Base-by-base conservation (phyloP, 2,888 invertebrate genomes). In the Orgyia antiqua region DNA sequence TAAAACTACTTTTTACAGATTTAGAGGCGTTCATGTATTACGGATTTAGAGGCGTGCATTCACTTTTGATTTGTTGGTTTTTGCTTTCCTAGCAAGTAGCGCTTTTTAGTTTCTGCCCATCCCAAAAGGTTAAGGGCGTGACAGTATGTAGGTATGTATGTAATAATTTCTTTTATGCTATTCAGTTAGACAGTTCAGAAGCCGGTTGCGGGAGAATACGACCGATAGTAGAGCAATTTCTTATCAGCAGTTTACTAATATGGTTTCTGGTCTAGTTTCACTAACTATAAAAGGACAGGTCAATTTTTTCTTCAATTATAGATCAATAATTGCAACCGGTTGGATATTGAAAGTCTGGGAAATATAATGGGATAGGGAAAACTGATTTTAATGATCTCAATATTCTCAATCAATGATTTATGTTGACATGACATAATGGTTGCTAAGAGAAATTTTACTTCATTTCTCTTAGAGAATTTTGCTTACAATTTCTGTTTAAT, bases 321-420 rank as follows among this genome's bases (percentile, higher is more conserved):
- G 33, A 43, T 46, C 34, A 45, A 48, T 42, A 32, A 39, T 44
- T 27, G 27, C 20, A 48, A 42, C 53, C 34, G 39, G 51, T 46
- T 21, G n/a, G 15, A 8, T 5, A 24, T 36, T 52, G 57, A 59
- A 61, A 59, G 59, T 55, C 43, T 61, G 59, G 49, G 62, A 59
- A 61, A 48, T 15, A 46, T 17, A 20, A 34, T 48, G 47, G 47
- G 49, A 45, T 49, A 31, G 42, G 47, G 42, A 58, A 58, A 58
- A 23, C 11, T 23, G 2, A 11, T 23, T 6, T 4, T 23, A 23
- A 23, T 23, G 6, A 23, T 11, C 36, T 47, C n/a, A n/a, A n/a
- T n/a, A n/a, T n/a, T n/a, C n/a, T 31, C 27, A 13, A 3, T 11
- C 46, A 43, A 51, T 33, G 39, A 41, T 41, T 43, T 50, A n/a